Percentiles rank a stretch among this genome's conserved stretches.
These are phyloP conservation scores for Leptobrachium leishanense DNA, from an alignment of 2,113 vertebrate genomes.

Conservation along the genomic window DNA sequence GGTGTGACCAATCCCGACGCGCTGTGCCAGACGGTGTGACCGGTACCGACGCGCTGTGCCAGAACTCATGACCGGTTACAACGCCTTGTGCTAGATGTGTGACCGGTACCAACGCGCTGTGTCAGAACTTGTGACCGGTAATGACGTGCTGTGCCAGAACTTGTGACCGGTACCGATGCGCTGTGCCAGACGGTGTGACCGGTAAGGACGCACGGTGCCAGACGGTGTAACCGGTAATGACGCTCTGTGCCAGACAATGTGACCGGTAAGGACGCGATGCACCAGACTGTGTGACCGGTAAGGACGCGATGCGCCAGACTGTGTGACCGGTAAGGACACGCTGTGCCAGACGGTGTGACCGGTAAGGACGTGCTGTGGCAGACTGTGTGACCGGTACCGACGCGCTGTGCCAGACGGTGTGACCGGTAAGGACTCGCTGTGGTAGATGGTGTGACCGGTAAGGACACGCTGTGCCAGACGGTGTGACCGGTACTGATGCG, in stretches of 20 bases:
- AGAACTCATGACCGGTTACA: neutral
- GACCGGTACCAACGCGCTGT: neutral
- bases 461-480: too few relatives aligned
- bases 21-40: neutral
- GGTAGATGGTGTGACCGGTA: too few relatives aligned
- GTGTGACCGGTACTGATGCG: too few relatives aligned
- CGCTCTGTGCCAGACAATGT: neutral
- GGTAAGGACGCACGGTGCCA: neutral
- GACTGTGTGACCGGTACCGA: too few relatives aligned
- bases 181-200: neutral
- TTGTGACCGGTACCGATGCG: neutral
- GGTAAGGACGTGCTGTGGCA: too few relatives aligned
- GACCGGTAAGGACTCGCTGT: too few relatives aligned
- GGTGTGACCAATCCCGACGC: neutral
- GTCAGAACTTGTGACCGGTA: neutral
- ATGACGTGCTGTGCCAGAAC: neutral
- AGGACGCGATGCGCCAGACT: too few relatives aligned
- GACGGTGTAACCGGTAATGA: neutral
- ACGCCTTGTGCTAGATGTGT: neutral
- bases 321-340: neutral
- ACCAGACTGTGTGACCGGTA: neutral
- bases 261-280: neutral
- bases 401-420: too few relatives aligned
- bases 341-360: too few relatives aligned
- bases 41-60: neutral